These are phyloP conservation scores for Elanoides forficatus DNA, from an alignment of 2,113 vertebrate genomes.

Conservation along the genomic window DNA sequence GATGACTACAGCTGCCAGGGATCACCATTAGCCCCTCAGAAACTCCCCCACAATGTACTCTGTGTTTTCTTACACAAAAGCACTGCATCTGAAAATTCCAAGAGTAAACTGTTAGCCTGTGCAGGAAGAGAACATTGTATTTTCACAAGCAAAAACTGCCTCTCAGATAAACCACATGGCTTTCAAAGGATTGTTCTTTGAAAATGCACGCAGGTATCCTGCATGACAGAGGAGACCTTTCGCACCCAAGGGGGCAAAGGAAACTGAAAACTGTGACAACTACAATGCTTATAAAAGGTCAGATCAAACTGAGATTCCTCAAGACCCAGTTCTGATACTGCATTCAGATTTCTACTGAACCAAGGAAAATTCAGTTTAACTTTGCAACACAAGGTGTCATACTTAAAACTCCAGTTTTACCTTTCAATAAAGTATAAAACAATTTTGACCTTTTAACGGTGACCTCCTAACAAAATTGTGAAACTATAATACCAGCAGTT, in stretches of 20 bases:
- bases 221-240: neutral
- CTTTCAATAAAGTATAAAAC: neutral
- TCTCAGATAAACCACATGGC: neutral
- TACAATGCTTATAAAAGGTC: neutral
- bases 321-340: neutral
- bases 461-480: neutral
- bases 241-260: neutral
- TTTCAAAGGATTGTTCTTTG: neutral
- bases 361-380: neutral
- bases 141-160: neutral
- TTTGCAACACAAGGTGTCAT: neutral
- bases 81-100: neutral
- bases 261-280: neutral
- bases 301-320: neutral
- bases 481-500: neutral
- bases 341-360: neutral
- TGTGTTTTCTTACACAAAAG: neutral
- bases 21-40: neutral
- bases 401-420: neutral
- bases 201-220: neutral
- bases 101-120: neutral
- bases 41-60: neutral
- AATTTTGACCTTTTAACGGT: neutral
- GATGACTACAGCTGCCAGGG: neutral
- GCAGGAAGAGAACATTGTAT: neutral